Evolutionary conservation across 2,797 vertebrate genomes (phyloP).

Genomic region (Scolopax bukidnonensis): DNA sequence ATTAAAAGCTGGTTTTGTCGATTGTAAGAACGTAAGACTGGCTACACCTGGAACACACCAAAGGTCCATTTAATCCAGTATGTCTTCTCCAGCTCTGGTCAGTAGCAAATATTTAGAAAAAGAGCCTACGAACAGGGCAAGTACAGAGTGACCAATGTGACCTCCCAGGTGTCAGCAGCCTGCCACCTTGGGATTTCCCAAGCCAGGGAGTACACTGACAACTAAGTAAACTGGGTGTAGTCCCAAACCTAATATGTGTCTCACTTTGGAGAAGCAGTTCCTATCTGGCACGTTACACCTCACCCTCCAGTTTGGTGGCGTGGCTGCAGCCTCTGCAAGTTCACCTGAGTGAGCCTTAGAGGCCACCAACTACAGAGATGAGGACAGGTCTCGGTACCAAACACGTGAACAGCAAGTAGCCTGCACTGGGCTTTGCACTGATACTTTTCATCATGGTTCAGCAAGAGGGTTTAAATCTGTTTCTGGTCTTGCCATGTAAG

Average conservation of each 20-base stretch:
- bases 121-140: background rate
- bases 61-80: background rate
- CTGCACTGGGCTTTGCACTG: background rate
- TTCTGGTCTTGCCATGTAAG: background rate
- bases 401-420: accelerated
- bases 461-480: background rate
- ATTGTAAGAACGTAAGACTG: background rate
- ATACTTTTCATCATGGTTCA: accelerated
- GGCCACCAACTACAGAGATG: background rate
- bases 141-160: background rate
- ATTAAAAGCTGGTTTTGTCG: background rate
- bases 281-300: background rate
- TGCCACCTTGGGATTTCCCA: background rate
- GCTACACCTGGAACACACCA: background rate
- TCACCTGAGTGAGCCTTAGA: background rate
- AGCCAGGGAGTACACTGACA: background rate
- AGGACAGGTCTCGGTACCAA: background rate
- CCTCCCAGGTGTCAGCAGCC: background rate
- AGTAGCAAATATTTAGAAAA: background rate
- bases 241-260: background rate
- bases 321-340: background rate
- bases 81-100: background rate
- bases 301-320: background rate
- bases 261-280: background rate
- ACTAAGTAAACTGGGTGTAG: background rate